phyloP scores from a whole-genome alignment of 2,797 vertebrate species.

The Clarias fuscus region DNA sequence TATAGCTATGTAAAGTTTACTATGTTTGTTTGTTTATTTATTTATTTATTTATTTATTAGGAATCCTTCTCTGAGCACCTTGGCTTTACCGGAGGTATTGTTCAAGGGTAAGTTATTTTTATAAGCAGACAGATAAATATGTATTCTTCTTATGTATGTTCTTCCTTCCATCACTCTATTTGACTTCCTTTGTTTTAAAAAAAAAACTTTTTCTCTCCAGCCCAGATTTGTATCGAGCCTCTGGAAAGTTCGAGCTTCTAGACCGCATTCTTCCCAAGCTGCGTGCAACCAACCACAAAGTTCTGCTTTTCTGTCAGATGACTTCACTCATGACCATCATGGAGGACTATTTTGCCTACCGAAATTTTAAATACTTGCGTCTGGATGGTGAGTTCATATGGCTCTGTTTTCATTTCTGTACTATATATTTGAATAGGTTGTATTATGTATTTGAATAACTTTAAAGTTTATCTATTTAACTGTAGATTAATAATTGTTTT shows the following conservation, averaged over 20 bases:
- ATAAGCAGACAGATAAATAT: too few species aligned
- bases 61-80: constrained; percentile 97
- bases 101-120: constrained; percentile 79
- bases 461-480: background rate
- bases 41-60: constrained; percentile 65
- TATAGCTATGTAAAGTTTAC: rapidly evolving
- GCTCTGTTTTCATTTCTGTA: background rate
- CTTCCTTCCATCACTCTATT: background rate
- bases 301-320: constrained; percentile 99
- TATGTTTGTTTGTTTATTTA: background rate
- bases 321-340: constrained; percentile 98
- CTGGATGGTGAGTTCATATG: constrained; percentile 83
- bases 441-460: too few species aligned
- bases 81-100: constrained; percentile 89
- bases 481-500: background rate
- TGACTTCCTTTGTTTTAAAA: background rate
- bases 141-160: background rate
- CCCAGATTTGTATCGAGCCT: constrained; percentile 89
- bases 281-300: constrained; percentile 91
- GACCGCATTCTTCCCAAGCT: constrained; percentile 96
- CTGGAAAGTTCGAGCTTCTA: constrained; percentile 96
- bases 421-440: background rate
- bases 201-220: constrained; percentile 62
- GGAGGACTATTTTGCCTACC: constrained; percentile 96
- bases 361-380: constrained; percentile 95